Evolutionary conservation across 2,888 invertebrate genomes (phyloP).

Genomic region (Ecliptopera silaceata): DNA sequence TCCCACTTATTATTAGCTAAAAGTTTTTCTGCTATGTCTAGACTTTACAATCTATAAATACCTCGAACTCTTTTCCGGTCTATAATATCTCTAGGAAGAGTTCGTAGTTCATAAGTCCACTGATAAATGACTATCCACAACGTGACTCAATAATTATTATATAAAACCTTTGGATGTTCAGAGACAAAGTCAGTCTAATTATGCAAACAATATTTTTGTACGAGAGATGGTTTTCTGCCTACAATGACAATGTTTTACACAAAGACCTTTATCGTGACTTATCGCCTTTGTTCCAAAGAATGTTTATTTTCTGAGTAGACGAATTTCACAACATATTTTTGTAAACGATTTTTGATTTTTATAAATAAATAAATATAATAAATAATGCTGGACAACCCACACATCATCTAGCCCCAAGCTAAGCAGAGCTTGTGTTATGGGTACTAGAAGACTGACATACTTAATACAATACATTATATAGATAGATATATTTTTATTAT

Average conservation of each 20-base stretch:
- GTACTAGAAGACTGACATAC: too few species aligned
- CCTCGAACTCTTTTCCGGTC: too few species aligned
- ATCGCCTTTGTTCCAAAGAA: constrained; percentile 28
- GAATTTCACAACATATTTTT: not conserved
- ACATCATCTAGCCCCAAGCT: too few species aligned
- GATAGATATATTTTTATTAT: too few species aligned
- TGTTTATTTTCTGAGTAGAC: constrained; percentile 9
- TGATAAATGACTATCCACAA: constrained; percentile 11
- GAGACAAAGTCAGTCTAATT: constrained; percentile 27
- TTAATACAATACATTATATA: too few species aligned
- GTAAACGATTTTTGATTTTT: too few species aligned
- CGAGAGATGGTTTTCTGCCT: constrained; percentile 17
- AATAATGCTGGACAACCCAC: too few species aligned
- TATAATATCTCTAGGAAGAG: not conserved
- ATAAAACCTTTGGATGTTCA: constrained; percentile 10
- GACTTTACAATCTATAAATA: not conserved
- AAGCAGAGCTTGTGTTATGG: too few species aligned
- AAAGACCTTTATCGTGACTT: constrained; percentile 19
- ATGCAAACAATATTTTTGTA: constrained; percentile 32
- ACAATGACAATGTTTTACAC: constrained; percentile 28
- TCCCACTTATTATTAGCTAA: too few species aligned
- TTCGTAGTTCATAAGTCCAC: constrained; percentile 18
- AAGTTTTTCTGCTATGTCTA: too few species aligned
- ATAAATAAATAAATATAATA: too few species aligned
- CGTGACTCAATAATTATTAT: constrained; percentile 18